These are phyloP conservation scores for Agriopis aurantiaria DNA, from an alignment of 2,888 invertebrate genomes.

Conservation along the genomic window DNA sequence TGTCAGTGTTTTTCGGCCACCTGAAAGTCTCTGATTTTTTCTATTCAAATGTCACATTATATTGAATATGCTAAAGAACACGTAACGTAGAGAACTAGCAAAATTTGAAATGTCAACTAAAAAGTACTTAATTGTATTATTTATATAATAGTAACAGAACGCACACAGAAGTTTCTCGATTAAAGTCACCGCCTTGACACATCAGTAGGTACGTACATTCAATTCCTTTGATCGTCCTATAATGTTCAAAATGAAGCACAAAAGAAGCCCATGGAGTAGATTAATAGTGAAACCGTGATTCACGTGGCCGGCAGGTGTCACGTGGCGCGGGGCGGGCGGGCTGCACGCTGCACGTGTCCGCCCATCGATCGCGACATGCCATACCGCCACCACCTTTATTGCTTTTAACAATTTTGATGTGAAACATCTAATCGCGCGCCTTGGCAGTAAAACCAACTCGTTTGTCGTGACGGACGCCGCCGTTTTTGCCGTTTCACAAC, in stretches of 20 bases:
- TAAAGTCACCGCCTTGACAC: conserved; percentile 17
- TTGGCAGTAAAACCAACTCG: too few species aligned
- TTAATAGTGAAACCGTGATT: conserved; percentile 52
- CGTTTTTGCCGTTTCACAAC: too few species aligned
- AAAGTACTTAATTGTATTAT: too few species aligned
- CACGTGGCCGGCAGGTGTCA: conserved; percentile 56
- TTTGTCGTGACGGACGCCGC: too few species aligned
- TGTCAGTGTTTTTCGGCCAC: too few species aligned
- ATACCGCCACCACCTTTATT: conserved; percentile 31
- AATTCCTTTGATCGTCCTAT: conserved; percentile 22
- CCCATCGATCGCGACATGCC: conserved; percentile 50
- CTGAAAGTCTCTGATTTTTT: too few species aligned
- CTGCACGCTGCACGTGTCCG: conserved; percentile 62
- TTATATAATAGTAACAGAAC: background rate
- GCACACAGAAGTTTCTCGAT: conserved; percentile 16
- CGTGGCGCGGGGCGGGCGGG: conserved; percentile 47
- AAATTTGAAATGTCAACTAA: too few species aligned
- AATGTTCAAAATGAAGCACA: conserved; percentile 24
- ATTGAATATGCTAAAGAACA: too few species aligned
- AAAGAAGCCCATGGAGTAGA: conserved; percentile 50
- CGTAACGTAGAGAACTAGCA: too few species aligned
- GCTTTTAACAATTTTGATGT: conserved; percentile 13
- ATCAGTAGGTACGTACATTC: conserved; percentile 7
- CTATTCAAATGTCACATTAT: too few species aligned
- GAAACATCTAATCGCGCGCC: too few species aligned